phyloP scores from a whole-genome alignment of 2,113 vertebrate genomes.

The Atrichornis clamosus region DNA sequence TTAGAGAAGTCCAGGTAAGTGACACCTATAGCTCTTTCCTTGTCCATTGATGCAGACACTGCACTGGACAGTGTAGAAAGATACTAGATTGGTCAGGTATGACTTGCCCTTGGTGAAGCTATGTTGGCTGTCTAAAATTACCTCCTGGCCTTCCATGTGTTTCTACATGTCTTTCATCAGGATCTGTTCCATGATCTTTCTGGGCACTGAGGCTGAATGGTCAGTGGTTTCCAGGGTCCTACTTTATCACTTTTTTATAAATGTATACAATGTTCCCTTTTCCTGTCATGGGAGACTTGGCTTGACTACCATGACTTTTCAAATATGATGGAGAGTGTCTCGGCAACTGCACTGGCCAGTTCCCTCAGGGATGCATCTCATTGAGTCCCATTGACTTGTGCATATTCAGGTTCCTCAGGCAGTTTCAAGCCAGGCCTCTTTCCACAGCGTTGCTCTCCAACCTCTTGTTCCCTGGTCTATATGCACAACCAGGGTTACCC shows the following conservation, averaged over 20 bases:
- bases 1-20: background rate
- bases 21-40: too few relatives aligned
- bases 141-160: background rate
- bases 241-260: background rate
- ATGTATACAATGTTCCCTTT: background rate
- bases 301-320: background rate
- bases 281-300: too few relatives aligned
- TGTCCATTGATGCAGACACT: background rate
- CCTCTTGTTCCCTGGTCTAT: background rate
- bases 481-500: background rate
- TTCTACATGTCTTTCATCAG: background rate
- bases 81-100: background rate
- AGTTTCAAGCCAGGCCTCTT: background rate
- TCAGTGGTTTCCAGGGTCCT: background rate
- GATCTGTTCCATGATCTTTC: background rate
- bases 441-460: background rate
- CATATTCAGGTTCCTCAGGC: background rate
- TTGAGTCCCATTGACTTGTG: too few relatives aligned
- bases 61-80: background rate
- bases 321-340: background rate
- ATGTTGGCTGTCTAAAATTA: background rate
- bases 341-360: background rate
- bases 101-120: background rate
- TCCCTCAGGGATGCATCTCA: background rate
- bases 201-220: background rate